Conservation (phyloP, 2,888 invertebrate species). For the Ichneumoninae sp. region DNA sequence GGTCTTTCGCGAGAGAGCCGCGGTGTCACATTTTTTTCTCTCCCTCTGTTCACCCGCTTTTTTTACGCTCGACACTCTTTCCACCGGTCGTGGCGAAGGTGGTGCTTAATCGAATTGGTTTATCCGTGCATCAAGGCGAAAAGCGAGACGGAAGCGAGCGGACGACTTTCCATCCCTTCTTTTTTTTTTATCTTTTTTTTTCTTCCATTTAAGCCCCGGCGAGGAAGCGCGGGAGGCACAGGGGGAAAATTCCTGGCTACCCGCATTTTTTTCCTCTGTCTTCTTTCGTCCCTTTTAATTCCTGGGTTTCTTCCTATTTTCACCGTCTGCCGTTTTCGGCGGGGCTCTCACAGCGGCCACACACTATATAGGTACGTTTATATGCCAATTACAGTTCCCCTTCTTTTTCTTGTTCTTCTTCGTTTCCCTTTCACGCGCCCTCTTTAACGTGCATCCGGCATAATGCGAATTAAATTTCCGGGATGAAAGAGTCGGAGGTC, state of each 20-base stretch:
- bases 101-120: constrained; percentile 66
- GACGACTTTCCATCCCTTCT: constrained; percentile 30
- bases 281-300: neutral
- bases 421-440: constrained; percentile 42
- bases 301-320: constrained; percentile 26
- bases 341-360: neutral
- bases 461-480: constrained; percentile 68
- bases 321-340: constrained; percentile 41
- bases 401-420: constrained; percentile 35
- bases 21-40: constrained; percentile 33
- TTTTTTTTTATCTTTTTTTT: constrained; percentile 13
- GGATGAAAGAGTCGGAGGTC: constrained; percentile 54
- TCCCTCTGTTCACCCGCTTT: neutral
- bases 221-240: constrained; percentile 7
- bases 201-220: constrained; percentile 35
- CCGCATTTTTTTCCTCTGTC: constrained; percentile 40
- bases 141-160: constrained; percentile 58
- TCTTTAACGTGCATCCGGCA: constrained; percentile 49
- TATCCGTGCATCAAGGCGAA: constrained; percentile 67
- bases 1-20: constrained; percentile 34
- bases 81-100: constrained; percentile 12
- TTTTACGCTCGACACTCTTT: constrained; percentile 41
- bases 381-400: constrained; percentile 19
- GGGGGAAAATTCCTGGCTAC: constrained; percentile 39
- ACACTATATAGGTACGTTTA: constrained; percentile 23